Evolutionary conservation across 2,797 vertebrate genomes (phyloP).

Genomic region (Liparis tanakae): DNA sequence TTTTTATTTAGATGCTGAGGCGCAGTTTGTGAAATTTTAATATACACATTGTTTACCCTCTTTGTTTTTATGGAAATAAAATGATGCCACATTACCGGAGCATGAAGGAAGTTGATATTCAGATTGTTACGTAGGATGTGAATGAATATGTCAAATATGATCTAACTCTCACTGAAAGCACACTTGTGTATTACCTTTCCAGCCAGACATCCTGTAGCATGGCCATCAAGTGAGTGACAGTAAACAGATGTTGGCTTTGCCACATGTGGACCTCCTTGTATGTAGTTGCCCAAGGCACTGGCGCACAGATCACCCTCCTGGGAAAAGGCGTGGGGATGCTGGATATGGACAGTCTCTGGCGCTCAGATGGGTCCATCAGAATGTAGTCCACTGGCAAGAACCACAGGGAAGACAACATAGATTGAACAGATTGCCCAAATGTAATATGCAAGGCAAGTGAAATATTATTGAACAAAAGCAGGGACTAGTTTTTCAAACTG

Average conservation of each 20-base stretch:
- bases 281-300: constrained; percentile 87
- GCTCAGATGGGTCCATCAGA: constrained; percentile 88
- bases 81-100: not conserved
- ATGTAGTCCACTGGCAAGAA: constrained; percentile 89
- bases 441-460: not conserved
- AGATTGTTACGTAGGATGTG: not conserved
- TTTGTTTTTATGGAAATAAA: not conserved
- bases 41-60: not conserved
- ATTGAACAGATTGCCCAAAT: not conserved
- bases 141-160: not conserved
- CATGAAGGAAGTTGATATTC: not conserved
- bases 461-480: not conserved
- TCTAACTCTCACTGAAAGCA: not conserved
- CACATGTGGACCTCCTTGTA: constrained; percentile 79
- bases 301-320: constrained; percentile 84
- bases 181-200: constrained; percentile 80
- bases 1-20: not conserved
- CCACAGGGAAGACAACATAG: constrained; percentile 3
- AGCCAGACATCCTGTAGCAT: constrained; percentile 88
- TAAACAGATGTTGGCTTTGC: constrained; percentile 86
- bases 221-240: constrained; percentile 84
- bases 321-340: constrained; percentile 83
- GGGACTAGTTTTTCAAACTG: not conserved
- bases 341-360: constrained; percentile 83
- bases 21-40: not conserved